Percentiles rank a stretch among this genome's conserved stretches.
Conservation (phyloP, 2,113 vertebrate species). For the Tychaedon coryphoeus region DNA sequence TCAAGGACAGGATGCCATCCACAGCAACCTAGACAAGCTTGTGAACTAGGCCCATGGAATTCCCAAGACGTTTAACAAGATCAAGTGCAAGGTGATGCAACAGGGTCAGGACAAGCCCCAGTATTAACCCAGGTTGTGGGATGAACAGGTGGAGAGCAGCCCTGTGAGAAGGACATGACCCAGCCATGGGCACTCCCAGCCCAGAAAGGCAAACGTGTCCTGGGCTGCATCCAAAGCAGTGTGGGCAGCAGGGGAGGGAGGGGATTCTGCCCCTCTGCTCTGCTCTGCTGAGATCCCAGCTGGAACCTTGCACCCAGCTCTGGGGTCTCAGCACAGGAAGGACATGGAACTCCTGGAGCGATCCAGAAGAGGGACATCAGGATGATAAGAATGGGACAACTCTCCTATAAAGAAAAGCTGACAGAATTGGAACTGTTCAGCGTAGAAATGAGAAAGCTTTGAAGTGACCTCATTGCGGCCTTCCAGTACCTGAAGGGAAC, state of each 20-base stretch:
- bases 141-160: accelerated
- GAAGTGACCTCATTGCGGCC: not conserved
- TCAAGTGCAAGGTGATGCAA: accelerated
- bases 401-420: not conserved
- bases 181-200: not conserved
- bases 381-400: not conserved
- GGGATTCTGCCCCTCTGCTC: not conserved
- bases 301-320: not conserved
- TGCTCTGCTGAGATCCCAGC: not conserved
- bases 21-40: not conserved
- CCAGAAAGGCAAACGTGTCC: not conserved
- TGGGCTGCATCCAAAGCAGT: not conserved
- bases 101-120: accelerated
- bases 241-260: not conserved
- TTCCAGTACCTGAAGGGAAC: not conserved
- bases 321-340: not conserved
- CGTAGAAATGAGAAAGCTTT: not conserved
- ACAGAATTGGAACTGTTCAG: not conserved
- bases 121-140: accelerated
- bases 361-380: not conserved
- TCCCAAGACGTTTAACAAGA: not conserved
- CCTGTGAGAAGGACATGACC: not conserved
- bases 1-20: not conserved
- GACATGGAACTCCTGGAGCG: accelerated
- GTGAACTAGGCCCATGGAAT: accelerated